Percentiles rank a stretch among this genome's conserved stretches.
Evolutionary conservation across 2,888 invertebrate species (phyloP).

Genomic region (Dione juno): DNA sequence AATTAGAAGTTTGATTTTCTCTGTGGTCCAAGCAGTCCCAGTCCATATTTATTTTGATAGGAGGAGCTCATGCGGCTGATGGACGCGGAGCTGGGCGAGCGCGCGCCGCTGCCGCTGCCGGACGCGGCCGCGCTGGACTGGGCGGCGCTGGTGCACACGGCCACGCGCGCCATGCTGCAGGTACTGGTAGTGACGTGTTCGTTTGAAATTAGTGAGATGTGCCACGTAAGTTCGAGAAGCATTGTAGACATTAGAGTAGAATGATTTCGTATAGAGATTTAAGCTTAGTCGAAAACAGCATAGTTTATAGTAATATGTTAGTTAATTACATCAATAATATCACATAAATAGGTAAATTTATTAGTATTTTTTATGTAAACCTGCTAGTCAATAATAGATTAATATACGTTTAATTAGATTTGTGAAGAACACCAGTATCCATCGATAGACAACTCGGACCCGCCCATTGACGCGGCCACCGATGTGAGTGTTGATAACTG

Average conservation of each 20-base stretch:
- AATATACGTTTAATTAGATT: slow-evolving; percentile 59
- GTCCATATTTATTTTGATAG: too few species aligned
- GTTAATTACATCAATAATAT: too few species aligned
- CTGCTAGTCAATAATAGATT: background rate
- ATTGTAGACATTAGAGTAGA: too few species aligned
- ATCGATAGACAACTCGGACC: slow-evolving; percentile 73
- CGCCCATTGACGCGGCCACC: slow-evolving; percentile 62
- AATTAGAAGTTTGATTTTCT: too few species aligned
- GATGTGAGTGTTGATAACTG: slow-evolving; percentile 69
- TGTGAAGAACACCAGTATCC: slow-evolving; percentile 81
- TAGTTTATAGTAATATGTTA: too few species aligned
- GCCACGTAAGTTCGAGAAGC: too few species aligned
- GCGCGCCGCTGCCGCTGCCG: slow-evolving; percentile 82
- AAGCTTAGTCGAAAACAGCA: too few species aligned
- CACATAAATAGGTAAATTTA: too few species aligned
- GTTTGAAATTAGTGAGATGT: too few species aligned
- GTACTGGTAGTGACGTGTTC: too few species aligned
- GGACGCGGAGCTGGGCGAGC: slow-evolving; percentile 87
- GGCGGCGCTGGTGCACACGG: slow-evolving; percentile 91
- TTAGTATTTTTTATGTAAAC: background rate
- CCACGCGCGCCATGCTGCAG: slow-evolving; percentile 88
- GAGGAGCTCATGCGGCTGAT: slow-evolving; percentile 94
- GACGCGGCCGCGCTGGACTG: slow-evolving; percentile 90
- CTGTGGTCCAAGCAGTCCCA: too few species aligned
- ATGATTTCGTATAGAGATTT: too few species aligned